Evolutionary conservation across 2,888 invertebrate genomes (phyloP), one percentile per base, ranked within the genome.

Genomic region (Biston betularia): DNA sequence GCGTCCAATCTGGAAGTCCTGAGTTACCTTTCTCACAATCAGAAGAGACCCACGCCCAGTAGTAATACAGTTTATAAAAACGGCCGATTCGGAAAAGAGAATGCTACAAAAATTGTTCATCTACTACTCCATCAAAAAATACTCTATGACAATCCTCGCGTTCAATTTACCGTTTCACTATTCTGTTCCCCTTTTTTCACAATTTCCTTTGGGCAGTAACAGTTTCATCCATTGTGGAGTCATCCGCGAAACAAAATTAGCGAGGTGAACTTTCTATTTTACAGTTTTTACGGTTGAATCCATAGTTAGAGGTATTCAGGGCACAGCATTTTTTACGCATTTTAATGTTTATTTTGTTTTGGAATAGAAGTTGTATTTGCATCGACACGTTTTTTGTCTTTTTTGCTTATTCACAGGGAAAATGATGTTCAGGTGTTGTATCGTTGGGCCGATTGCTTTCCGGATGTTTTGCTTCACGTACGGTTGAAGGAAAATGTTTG

Each of bases 231-330:
- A 67, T 66, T 72, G 75, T 72, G 73, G 75, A 73, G 63, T 70
- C 71, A 73, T 65, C 72, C 69, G 72, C 72, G 73, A 79, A 81
- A 82, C 74, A 73, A 75, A 81, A 79, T 81, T 80, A 79, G 74
- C 75, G 72, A 63, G 45, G 62, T 71, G 65, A 73, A 68, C 73
- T 64, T 73, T 72, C 72, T 71, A 73, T 78, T 81, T 79, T 71
- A 58, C 58, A 42, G 40, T 49, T 58, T 58, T 58, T 58, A 71
- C 71, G 63, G 69, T 65, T 49, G 66, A 62, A 56, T 50, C 63
- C 56, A 59, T 65, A 64, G 71, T 66, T 49, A 15, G 59, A 65
- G 45, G 61, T 42, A 60, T 62, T 63, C 66, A 71, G 68, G 68
- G 70, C 59, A 69, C 14, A 46, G 48, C 61, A 44, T 46, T 68